A percentile compares a stretch with the other conserved stretches of the same genome.
Evolutionary conservation across 2,888 invertebrate species (phyloP).

Genomic region (Caenorhabditis afra): DNA sequence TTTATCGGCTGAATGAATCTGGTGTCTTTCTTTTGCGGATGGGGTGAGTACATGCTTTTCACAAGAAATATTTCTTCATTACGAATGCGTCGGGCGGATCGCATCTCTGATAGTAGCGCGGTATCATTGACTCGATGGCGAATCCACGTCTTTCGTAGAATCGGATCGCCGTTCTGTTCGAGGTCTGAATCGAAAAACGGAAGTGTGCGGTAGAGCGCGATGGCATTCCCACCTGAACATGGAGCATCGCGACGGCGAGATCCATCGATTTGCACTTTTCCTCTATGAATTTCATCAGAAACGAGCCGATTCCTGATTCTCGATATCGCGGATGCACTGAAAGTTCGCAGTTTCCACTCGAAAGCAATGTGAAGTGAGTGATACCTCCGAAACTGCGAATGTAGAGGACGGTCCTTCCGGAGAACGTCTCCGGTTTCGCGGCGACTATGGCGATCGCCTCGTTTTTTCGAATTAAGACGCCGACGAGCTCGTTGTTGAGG

Average conservation of each 20-base stretch:
- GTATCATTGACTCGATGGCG: constrained; percentile 13
- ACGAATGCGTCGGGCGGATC: constrained; percentile 54
- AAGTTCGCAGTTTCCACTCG: not conserved
- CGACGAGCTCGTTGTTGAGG: constrained; percentile 45
- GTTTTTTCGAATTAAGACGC: constrained; percentile 24
- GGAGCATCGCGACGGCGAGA: constrained; percentile 50
- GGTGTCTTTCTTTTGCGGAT: not conserved
- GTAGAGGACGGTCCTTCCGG: constrained; percentile 37
- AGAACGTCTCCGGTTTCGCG: constrained; percentile 45
- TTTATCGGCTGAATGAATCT: constrained; percentile 21
- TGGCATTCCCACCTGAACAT: constrained; percentile 50
- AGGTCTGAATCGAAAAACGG: constrained; percentile 33
- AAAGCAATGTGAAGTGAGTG: too few species aligned
- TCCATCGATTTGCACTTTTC: constrained; percentile 33
- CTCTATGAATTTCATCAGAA: constrained; percentile 54
- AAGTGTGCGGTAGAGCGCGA: too few species aligned
- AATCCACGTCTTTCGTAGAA: constrained; percentile 61
- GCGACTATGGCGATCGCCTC: constrained; percentile 57
- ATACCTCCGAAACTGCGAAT: constrained; percentile 62
- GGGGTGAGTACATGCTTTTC: not conserved
- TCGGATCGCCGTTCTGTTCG: constrained; percentile 53
- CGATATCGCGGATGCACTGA: constrained; percentile 58
- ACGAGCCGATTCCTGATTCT: constrained; percentile 56
- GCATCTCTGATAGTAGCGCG: constrained; percentile 56
- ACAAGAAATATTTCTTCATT: constrained; percentile 46